Percentiles rank a stretch among this genome's conserved stretches.
Evolutionary conservation across 2,888 invertebrate genomes (phyloP).

Genomic region (Carabus problematicus): DNA sequence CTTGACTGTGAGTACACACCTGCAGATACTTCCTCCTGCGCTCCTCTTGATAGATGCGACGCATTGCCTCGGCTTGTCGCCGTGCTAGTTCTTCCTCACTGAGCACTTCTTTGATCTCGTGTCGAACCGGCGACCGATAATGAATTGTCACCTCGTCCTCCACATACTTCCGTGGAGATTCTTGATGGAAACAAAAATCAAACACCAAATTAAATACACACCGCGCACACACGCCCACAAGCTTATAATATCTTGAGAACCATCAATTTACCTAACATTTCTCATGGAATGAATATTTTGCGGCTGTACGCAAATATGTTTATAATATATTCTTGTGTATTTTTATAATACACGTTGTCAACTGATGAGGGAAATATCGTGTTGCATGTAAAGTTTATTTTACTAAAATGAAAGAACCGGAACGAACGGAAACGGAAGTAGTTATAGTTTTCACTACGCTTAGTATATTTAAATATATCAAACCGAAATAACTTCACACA

Average conservation of each 20-base stretch:
- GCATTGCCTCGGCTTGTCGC: slow-evolving; percentile 90
- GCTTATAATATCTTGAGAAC: background rate
- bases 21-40: slow-evolving; percentile 88
- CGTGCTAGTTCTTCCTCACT: slow-evolving; percentile 89
- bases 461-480: no score
- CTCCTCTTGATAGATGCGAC: slow-evolving; percentile 88
- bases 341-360: no score
- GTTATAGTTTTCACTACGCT: no score
- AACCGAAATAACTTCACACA: no score
- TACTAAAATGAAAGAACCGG: no score
- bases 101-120: slow-evolving; percentile 83
- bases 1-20: slow-evolving; percentile 54
- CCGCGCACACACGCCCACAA: background rate
- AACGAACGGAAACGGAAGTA: no score
- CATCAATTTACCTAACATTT: slow-evolving; percentile 1
- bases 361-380: no score
- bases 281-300: background rate
- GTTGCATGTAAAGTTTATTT: no score
- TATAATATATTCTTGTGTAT: no score
- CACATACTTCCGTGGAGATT: slow-evolving; percentile 87
- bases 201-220: slow-evolving; percentile 9
- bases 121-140: slow-evolving; percentile 87
- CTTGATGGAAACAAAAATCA: slow-evolving; percentile 59
- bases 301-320: background rate
- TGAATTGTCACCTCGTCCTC: slow-evolving; percentile 95